Percentiles rank a stretch among this genome's conserved stretches.
These are phyloP conservation scores for Zonotrichia leucophrys DNA, from an alignment of 2,113 vertebrate genomes.

Conservation along the genomic window DNA sequence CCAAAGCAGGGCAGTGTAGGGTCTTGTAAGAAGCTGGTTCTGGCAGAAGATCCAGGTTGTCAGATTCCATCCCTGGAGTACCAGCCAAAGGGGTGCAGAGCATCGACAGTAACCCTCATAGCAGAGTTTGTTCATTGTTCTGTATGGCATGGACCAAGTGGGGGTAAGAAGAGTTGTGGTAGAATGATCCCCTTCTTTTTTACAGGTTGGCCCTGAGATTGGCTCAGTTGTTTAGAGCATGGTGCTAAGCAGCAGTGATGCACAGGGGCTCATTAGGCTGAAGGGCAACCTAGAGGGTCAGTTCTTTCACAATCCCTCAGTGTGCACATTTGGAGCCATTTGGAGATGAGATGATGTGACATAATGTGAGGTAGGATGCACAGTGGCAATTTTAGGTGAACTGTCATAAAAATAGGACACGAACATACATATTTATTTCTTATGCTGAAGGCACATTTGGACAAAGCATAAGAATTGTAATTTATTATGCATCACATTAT, in stretches of 20 bases:
- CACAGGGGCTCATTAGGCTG: neutral
- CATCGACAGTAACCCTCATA: accelerated
- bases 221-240: neutral
- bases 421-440: neutral
- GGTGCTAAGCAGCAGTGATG: neutral
- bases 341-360: constrained; percentile 23
- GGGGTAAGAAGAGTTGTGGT: neutral
- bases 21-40: neutral
- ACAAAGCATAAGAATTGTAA: neutral
- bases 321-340: neutral
- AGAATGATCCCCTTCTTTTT: constrained; percentile 7
- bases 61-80: neutral
- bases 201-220: neutral
- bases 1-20: neutral
- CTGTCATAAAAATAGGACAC: neutral
- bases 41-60: neutral
- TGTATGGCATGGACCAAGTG: neutral
- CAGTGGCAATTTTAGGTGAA: neutral
- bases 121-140: neutral
- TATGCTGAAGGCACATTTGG: neutral
- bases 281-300: neutral
- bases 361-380: neutral
- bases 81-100: neutral
- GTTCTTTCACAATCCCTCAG: constrained; percentile 27
- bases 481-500: neutral